Percentiles rank a stretch among this genome's conserved stretches.
Evolutionary conservation across 2,888 invertebrate genomes (phyloP).

Genomic region (Apantesis nais): DNA sequence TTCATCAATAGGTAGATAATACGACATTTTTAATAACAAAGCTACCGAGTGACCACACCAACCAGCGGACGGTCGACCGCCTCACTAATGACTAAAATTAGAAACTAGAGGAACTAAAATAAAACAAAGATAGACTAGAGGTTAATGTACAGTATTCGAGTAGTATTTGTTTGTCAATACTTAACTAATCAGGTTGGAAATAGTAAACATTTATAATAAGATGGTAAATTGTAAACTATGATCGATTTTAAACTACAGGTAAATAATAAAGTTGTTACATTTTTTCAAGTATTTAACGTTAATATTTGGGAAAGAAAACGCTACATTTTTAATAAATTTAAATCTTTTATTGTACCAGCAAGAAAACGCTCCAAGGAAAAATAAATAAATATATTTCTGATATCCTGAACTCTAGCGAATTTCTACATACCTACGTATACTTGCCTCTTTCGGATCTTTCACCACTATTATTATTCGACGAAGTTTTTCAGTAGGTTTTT

Average conservation of each 20-base stretch:
- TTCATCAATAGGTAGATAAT: constrained; percentile 77
- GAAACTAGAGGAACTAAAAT: constrained; percentile 78
- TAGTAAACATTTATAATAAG: not conserved
- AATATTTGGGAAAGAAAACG: not conserved
- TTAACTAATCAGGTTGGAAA: not conserved
- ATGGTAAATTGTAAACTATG: no score
- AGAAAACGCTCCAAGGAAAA: not conserved
- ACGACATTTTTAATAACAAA: constrained; percentile 63
- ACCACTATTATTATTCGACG: not conserved
- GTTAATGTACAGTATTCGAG: constrained; percentile 32
- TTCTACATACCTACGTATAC: not conserved
- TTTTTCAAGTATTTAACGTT: not conserved
- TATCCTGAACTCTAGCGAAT: not conserved
- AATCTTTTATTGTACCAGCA: not conserved
- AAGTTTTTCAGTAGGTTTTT: not conserved
- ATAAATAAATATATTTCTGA: not conserved
- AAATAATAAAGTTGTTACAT: not conserved
- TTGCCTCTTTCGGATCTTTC: not conserved
- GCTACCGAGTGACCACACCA: constrained; percentile 44
- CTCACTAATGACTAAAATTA: constrained; percentile 70
- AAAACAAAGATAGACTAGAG: constrained; percentile 56
- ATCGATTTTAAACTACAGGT: no score
- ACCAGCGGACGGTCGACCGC: constrained; percentile 57
- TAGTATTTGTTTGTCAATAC: constrained; percentile 29
- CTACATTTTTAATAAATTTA: not conserved